Evolutionary conservation across 2,113 vertebrate species (phyloP).

Genomic region (Eidolon helvum): DNA sequence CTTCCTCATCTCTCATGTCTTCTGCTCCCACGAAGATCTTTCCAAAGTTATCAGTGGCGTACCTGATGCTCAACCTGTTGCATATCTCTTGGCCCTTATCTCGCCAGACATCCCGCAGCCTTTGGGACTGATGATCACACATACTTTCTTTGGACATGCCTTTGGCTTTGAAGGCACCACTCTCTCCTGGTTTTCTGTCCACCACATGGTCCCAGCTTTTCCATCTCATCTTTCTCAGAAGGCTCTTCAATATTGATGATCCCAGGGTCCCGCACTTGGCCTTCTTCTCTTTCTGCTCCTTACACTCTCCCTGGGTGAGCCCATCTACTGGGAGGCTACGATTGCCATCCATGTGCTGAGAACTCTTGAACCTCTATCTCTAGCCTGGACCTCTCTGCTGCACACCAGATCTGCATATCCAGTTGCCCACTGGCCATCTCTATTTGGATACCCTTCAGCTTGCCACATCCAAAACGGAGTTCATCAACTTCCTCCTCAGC

Average conservation of each 20-base stretch:
- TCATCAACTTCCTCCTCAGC: neutral
- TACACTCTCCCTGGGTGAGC: neutral
- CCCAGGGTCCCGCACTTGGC: neutral
- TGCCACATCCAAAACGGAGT: neutral
- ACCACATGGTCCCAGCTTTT: neutral
- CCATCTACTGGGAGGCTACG: neutral
- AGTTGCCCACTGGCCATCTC: neutral
- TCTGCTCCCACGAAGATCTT: neutral
- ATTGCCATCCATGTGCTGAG: fast-evolving
- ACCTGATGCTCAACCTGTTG: neutral
- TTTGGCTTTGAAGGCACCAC: neutral
- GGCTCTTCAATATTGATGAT: neutral
- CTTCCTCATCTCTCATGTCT: neutral
- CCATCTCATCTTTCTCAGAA: neutral
- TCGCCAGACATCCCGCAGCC: neutral
- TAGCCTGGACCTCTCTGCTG: neutral
- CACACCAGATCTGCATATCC: neutral
- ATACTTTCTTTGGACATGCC: neutral
- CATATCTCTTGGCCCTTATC: neutral
- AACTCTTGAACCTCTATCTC: neutral
- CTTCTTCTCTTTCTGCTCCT: neutral
- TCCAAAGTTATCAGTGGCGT: neutral
- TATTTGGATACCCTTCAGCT: neutral
- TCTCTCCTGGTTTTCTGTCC: neutral
- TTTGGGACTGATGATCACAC: neutral